These are phyloP conservation scores for Lucinisca nassula DNA, from an alignment of 2,888 invertebrate genomes.

Conservation along the genomic window DNA sequence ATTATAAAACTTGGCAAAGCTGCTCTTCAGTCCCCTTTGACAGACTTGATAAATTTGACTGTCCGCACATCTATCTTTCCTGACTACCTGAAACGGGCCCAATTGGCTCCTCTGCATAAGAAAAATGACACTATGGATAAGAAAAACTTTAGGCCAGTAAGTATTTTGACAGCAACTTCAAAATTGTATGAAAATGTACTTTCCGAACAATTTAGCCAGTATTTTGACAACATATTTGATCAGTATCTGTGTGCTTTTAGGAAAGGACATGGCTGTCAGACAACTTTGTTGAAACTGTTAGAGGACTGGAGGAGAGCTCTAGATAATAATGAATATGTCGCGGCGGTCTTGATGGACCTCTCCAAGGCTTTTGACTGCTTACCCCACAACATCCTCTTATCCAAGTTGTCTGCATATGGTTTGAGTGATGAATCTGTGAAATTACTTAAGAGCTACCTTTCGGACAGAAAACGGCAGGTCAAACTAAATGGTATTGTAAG, in stretches of 20 bases:
- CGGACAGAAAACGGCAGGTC: too few relatives aligned
- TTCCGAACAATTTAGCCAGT: constrained; percentile 35
- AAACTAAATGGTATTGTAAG: too few relatives aligned
- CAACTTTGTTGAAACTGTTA: constrained; percentile 13
- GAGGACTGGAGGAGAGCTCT: not conserved
- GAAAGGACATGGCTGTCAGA: constrained; percentile 55
- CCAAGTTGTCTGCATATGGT: too few relatives aligned
- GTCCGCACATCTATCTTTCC: constrained; percentile 7
- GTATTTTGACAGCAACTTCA: constrained; percentile 45
- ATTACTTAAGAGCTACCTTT: too few relatives aligned
- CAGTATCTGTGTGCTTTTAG: constrained; percentile 47
- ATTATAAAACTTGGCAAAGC: not conserved
- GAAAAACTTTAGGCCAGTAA: constrained; percentile 43
- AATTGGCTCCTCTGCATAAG: constrained; percentile 21
- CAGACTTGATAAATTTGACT: constrained; percentile 9
- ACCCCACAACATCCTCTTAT: too few relatives aligned
- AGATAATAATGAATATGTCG: not conserved
- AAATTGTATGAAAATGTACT: constrained; percentile 55
- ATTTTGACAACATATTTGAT: constrained; percentile 48
- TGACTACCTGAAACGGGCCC: not conserved
- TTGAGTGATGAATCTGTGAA: too few relatives aligned
- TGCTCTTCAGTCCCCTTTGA: not conserved
- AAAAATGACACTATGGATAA: constrained; percentile 30
- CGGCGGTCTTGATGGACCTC: not conserved
- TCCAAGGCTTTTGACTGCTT: too few relatives aligned